phyloP scores from a whole-genome alignment of 37 sponge, comb jelly and placozoan genomes.

The Aphrocallistes beatrix region DNA sequence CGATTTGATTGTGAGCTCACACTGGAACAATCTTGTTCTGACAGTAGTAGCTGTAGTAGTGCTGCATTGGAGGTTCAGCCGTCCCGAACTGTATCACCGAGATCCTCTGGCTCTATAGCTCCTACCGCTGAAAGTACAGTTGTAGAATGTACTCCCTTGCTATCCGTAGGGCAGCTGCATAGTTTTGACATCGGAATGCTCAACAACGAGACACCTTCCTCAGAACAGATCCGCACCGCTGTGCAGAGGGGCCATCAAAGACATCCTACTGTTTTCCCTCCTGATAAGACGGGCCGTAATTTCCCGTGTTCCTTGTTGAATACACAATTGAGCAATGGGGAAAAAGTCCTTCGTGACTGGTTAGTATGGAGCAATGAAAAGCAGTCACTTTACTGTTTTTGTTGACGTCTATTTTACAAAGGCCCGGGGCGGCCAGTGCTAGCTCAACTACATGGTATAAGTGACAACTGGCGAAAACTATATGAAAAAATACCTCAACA shows the following conservation, averaged over 20 bases:
- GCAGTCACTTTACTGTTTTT: too few species aligned
- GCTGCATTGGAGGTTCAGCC: neutral
- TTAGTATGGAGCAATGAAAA: too few species aligned
- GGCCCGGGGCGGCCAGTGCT: conserved; percentile 2
- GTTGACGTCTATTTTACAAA: too few species aligned
- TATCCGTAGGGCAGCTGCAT: neutral
- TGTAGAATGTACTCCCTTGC: neutral
- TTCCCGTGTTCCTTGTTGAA: too few species aligned
- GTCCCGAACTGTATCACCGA: neutral
- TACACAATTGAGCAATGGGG: too few species aligned
- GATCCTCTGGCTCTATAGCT: neutral
- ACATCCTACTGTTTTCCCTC: neutral
- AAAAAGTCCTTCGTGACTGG: too few species aligned
- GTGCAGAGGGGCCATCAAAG: neutral
- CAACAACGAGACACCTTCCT: neutral
- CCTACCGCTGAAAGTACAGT: neutral
- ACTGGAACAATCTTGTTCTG: neutral
- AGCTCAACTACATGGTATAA: neutral
- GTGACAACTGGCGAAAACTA: conserved; percentile 7
- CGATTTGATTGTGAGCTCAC: neutral
- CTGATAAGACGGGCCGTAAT: too few species aligned
- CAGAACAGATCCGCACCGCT: neutral
- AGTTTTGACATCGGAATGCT: neutral
- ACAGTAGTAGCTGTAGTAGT: neutral
- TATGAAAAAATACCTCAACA: conserved; percentile 8